Conservation (phyloP, 2,797 vertebrate genomes). For the Loriculus beryllinus region DNA sequence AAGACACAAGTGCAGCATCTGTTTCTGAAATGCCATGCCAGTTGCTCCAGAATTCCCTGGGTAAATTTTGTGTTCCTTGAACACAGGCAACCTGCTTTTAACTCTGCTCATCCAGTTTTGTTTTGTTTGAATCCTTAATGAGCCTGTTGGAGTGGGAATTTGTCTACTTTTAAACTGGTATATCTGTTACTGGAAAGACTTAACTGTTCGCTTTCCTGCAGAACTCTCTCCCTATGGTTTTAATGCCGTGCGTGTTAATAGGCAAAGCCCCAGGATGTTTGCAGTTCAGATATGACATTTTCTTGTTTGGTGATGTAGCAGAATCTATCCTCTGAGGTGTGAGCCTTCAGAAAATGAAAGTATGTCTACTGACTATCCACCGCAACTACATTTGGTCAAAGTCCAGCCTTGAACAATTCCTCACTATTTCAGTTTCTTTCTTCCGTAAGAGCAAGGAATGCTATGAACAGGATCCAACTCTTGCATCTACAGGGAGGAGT, state of each 20-base stretch:
- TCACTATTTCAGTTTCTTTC: not conserved
- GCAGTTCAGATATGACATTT: not conserved
- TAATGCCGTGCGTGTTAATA: not conserved
- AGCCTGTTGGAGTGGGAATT: not conserved
- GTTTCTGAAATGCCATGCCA: not conserved
- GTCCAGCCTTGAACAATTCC: not conserved
- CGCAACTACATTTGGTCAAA: not conserved
- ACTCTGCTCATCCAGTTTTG: not conserved
- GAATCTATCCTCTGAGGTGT: not conserved
- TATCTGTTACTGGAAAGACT: not conserved
- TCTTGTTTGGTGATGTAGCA: not conserved
- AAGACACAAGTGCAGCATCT: not conserved
- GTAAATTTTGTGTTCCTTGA: not conserved
- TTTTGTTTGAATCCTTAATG: not conserved
- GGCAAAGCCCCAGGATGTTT: not conserved
- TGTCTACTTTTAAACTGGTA: not conserved
- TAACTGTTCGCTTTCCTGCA: not conserved
- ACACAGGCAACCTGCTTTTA: not conserved
- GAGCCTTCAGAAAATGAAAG: not conserved
- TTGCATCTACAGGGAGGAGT: not conserved
- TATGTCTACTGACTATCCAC: accelerated
- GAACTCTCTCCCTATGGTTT: not conserved
- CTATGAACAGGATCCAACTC: not conserved
- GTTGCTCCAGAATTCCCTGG: not conserved
- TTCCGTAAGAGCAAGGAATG: not conserved